These are phyloP conservation scores for Smittia aterrima DNA, from an alignment of 2,888 invertebrate genomes.

Conservation along the genomic window DNA sequence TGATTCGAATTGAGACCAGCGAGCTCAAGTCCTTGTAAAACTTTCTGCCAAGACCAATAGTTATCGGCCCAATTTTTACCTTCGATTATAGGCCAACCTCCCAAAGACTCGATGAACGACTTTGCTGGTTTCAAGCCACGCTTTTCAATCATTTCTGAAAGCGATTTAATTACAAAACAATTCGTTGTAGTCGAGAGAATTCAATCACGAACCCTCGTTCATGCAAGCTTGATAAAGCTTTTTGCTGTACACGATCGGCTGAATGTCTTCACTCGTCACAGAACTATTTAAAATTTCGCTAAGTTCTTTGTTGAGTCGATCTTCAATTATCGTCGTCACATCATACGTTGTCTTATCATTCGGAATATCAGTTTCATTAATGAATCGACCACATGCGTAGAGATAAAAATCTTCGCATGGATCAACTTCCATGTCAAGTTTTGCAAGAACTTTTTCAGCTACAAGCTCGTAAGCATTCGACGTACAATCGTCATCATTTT, in stretches of 20 bases:
- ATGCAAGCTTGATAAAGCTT: slow-evolving; percentile 83
- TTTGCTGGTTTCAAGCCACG: slow-evolving; percentile 68
- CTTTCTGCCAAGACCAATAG: slow-evolving; percentile 15
- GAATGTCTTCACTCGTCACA: slow-evolving; percentile 59
- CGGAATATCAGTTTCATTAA: slow-evolving; percentile 67
- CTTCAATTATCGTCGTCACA: slow-evolving; percentile 72
- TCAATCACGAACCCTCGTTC: slow-evolving; percentile 68
- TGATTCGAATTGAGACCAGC: slow-evolving; percentile 43
- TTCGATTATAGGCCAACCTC: slow-evolving; percentile 83
- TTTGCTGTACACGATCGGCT: slow-evolving; percentile 74
- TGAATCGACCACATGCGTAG: slow-evolving; percentile 75
- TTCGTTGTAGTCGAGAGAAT: background rate
- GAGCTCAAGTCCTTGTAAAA: background rate
- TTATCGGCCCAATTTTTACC: slow-evolving; percentile 65
- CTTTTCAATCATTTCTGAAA: slow-evolving; percentile 69
- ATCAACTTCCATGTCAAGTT: slow-evolving; percentile 68
- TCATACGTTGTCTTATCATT: slow-evolving; percentile 79
- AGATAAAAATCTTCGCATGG: slow-evolving; percentile 82
- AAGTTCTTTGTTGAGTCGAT: slow-evolving; percentile 71
- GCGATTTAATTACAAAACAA: background rate
- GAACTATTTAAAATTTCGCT: slow-evolving; percentile 68
- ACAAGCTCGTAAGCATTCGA: slow-evolving; percentile 1
- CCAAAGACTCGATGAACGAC: slow-evolving; percentile 65
- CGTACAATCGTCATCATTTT: background rate
- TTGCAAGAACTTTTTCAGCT: slow-evolving; percentile 67